Conservation (phyloP, 2,888 invertebrate genomes). For the Lasioglossum vierecki region DNA sequence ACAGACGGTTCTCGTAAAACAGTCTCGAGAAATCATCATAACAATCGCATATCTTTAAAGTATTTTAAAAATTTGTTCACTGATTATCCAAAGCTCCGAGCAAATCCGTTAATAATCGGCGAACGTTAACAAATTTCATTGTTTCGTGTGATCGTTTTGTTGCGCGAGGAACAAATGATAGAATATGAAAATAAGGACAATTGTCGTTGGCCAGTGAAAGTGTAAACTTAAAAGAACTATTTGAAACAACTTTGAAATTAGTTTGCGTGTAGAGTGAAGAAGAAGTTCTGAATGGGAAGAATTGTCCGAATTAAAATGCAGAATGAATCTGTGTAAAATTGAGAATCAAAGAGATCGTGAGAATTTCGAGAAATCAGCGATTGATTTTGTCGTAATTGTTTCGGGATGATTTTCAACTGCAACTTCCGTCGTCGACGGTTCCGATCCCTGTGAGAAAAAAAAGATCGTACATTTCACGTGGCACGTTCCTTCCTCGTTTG, state of each 20-base stretch:
- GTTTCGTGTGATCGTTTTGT: no score
- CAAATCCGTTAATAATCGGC: neutral
- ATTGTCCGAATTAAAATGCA: no score
- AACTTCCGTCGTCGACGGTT: conserved; percentile 5
- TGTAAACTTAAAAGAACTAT: neutral
- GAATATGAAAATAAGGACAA: no score
- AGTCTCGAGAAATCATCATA: conserved; percentile 22
- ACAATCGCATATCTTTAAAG: no score
- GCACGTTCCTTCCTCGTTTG: conserved; percentile 69
- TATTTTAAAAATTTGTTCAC: neutral
- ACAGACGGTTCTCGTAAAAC: conserved; percentile 16
- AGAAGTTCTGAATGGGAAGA: no score
- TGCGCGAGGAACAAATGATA: no score
- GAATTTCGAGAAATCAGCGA: neutral
- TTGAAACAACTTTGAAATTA: no score
- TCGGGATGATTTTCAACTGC: neutral
- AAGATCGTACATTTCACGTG: conserved; percentile 65
- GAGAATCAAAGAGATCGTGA: neutral
- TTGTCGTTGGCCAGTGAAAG: neutral
- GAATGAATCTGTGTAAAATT: neutral
- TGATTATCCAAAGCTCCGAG: neutral
- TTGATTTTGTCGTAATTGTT: neutral
- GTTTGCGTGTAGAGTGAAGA: no score
- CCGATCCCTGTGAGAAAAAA: conserved; percentile 38
- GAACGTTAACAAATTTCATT: neutral